Evolutionary conservation across 92 coral and sea anemone genomes (phyloP).

Genomic region (Epizoanthus stellaris): DNA sequence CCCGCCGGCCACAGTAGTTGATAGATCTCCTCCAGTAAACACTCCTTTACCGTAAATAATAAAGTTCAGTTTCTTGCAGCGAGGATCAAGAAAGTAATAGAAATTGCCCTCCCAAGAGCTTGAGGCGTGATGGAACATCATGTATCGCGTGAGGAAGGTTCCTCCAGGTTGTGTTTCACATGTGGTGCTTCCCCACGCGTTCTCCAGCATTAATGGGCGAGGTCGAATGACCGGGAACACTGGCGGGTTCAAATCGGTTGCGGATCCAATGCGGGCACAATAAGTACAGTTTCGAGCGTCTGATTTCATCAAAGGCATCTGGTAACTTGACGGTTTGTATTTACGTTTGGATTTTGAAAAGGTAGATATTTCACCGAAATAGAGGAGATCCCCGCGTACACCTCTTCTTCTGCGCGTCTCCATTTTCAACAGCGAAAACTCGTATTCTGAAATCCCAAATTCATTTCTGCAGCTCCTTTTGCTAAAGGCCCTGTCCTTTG

Average conservation of each 20-base stretch:
- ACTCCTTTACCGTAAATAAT: slow-evolving; percentile 67
- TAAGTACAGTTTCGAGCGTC: slow-evolving; percentile 73
- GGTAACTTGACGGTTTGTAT: slow-evolving; percentile 67
- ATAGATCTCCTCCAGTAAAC: slow-evolving; percentile 54
- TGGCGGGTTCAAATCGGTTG: slow-evolving; percentile 64
- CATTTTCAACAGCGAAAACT: slow-evolving; percentile 69
- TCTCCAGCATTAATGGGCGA: slow-evolving; percentile 50
- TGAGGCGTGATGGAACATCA: slow-evolving; percentile 52
- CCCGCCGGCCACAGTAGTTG: slow-evolving; percentile 63
- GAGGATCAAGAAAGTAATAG: slow-evolving; percentile 65
- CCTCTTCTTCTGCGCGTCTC: slow-evolving; percentile 58
- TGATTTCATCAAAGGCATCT: slow-evolving; percentile 67
- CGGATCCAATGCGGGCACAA: slow-evolving; percentile 58
- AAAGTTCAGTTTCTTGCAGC: slow-evolving; percentile 71
- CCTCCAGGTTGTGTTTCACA: slow-evolving; percentile 75
- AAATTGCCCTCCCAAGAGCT: slow-evolving; percentile 70
- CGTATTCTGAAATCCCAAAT: slow-evolving; percentile 80
- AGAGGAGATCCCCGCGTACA: slow-evolving; percentile 57
- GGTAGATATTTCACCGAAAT: slow-evolving; percentile 77
- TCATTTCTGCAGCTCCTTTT: slow-evolving; percentile 72
- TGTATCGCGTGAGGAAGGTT: slow-evolving; percentile 78
- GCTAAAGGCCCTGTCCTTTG: slow-evolving; percentile 62
- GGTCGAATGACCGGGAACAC: slow-evolving; percentile 23
- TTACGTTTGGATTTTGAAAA: slow-evolving; percentile 50
- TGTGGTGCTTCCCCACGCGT: slow-evolving; percentile 78